These are phyloP conservation scores for Nemoura dubitans DNA, from an alignment of 2,888 invertebrate species.

Conservation along the genomic window DNA sequence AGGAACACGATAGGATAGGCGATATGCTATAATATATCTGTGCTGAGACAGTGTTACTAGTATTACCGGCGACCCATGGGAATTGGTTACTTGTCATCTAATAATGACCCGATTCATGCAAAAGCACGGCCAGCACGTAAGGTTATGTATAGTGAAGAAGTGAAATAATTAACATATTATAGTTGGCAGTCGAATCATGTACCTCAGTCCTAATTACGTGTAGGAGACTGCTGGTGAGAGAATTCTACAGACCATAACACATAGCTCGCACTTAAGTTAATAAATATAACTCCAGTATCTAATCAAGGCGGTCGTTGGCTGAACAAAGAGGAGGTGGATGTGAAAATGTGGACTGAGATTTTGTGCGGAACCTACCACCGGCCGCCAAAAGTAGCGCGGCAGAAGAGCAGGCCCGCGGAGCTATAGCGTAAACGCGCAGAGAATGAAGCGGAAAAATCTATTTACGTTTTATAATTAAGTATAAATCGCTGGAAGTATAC, in stretches of 20 bases:
- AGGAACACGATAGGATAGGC: background rate
- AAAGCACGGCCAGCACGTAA: background rate
- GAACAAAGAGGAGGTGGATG: background rate
- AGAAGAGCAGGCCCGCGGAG: background rate
- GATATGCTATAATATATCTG: no score
- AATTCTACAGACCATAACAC: background rate
- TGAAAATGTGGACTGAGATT: background rate
- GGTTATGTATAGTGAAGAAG: background rate
- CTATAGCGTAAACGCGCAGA: background rate
- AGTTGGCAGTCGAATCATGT: constrained; percentile 4
- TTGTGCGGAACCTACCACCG: background rate
- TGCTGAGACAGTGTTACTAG: background rate
- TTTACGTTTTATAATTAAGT: background rate
- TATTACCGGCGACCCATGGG: background rate
- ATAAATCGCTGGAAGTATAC: background rate
- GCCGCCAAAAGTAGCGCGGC: background rate
- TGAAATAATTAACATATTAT: constrained; percentile 7
- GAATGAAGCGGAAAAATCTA: background rate
- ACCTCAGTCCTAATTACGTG: background rate
- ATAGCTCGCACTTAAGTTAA: background rate
- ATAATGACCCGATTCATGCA: background rate
- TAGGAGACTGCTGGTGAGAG: background rate
- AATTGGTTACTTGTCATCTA: constrained; percentile 12
- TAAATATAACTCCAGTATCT: background rate
- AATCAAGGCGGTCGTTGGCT: background rate